phyloP scores from a whole-genome alignment of 2,797 vertebrate genomes.

The Diglossa cyanea region DNA sequence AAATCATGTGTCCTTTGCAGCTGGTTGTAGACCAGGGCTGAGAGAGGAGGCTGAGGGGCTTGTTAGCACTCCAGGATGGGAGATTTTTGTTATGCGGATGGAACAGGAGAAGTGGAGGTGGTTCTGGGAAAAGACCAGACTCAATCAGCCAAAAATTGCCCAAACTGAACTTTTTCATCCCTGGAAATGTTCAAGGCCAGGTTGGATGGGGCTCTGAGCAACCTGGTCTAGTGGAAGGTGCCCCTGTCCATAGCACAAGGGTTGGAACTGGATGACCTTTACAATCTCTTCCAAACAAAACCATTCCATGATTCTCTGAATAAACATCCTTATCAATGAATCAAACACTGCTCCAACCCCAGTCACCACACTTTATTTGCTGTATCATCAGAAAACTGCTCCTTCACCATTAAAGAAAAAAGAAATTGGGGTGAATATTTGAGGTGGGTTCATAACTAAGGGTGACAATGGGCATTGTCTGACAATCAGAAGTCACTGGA shows the following conservation, averaged over 20 bases:
- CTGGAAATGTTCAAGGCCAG: neutral
- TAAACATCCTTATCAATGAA: neutral
- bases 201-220: neutral
- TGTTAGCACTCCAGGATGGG: neutral
- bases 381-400: neutral
- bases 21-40: neutral
- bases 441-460: neutral
- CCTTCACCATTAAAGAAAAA: neutral
- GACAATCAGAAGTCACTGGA: neutral
- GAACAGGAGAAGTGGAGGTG: neutral
- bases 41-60: neutral
- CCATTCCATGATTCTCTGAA: neutral
- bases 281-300: neutral
- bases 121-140: neutral
- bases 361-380: neutral
- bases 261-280: neutral
- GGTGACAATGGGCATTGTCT: rapidly evolving
- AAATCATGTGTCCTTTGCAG: neutral
- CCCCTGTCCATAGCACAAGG: neutral
- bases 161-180: neutral
- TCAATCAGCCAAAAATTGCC: neutral
- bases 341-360: neutral
- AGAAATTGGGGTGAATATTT: neutral
- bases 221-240: neutral
- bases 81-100: neutral